A percentile compares a stretch with the other conserved stretches of the same genome.
phyloP scores from a whole-genome alignment of 2,888 invertebrate genomes.

The Tillus elongatus region DNA sequence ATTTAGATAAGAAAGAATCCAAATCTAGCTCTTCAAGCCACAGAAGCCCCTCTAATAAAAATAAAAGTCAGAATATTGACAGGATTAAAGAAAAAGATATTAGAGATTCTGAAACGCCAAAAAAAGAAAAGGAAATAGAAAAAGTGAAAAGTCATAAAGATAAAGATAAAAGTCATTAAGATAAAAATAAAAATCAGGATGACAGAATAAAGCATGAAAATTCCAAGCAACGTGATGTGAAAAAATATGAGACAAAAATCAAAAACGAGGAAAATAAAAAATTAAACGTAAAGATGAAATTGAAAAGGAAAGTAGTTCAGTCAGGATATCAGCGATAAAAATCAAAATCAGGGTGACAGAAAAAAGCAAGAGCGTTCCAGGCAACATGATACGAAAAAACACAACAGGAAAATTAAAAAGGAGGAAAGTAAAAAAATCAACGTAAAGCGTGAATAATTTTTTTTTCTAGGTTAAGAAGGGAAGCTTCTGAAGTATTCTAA shows the following conservation, averaged over 20 bases:
- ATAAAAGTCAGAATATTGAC: constrained; percentile 25
- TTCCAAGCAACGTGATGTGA: constrained; percentile 29
- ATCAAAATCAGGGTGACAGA: constrained; percentile 19
- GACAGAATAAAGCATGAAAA: constrained; percentile 23
- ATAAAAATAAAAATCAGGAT: constrained; percentile 9
- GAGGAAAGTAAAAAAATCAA: too few relatives aligned
- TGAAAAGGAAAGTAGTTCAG: constrained; percentile 24
- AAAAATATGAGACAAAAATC: constrained; percentile 29
- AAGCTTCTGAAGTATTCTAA: too few relatives aligned
- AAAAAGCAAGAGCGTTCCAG: constrained; percentile 19
- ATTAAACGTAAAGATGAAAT: constrained; percentile 26
- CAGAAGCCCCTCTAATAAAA: constrained; percentile 27
- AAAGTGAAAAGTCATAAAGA: constrained; percentile 22
- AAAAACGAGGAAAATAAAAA: constrained; percentile 35
- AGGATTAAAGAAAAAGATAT: constrained; percentile 24
- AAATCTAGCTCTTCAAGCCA: too few relatives aligned
- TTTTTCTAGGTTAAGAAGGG: too few relatives aligned
- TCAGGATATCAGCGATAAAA: constrained; percentile 22
- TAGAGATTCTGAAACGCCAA: constrained; percentile 20
- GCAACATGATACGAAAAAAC: too few relatives aligned
- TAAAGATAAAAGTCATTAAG: constrained; percentile 20
- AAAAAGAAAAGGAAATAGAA: constrained; percentile 19
- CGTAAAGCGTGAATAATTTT: too few relatives aligned
- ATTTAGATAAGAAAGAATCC: too few relatives aligned
- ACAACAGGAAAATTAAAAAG: too few relatives aligned